phyloP scores from a whole-genome alignment of 2,888 invertebrate genomes.

The Melipona beecheii region DNA sequence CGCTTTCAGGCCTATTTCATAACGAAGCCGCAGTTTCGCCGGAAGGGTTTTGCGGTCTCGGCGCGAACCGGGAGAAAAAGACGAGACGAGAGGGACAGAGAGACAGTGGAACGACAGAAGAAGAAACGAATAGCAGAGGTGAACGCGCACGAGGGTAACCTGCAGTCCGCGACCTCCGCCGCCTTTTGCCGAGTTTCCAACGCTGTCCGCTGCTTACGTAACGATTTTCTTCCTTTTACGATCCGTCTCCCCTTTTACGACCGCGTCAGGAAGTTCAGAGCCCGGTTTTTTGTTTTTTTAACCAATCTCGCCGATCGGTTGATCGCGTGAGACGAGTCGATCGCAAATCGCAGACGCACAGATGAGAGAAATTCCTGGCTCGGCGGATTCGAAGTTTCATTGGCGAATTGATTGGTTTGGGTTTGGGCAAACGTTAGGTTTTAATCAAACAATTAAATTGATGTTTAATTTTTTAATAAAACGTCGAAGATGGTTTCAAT shows the following conservation, averaged over 20 bases:
- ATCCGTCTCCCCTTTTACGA: background rate
- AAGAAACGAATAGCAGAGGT: constrained; percentile 20
- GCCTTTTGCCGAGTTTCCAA: constrained; percentile 50
- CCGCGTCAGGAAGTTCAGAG: background rate
- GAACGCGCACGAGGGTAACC: constrained; percentile 30
- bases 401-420: too few relatives aligned
- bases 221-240: constrained; percentile 10
- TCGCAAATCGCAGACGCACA: too few relatives aligned
- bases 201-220: constrained; percentile 8
- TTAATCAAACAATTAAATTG: too few relatives aligned
- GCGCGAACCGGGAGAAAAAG: constrained; percentile 50
- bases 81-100: constrained; percentile 45
- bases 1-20: constrained; percentile 79
- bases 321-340: too few relatives aligned
- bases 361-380: too few relatives aligned
- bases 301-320: too few relatives aligned
- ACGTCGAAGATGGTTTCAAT: too few relatives aligned
- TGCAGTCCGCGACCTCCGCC: constrained; percentile 43
- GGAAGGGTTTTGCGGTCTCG: constrained; percentile 68
- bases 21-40: constrained; percentile 77
- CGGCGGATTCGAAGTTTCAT: too few relatives aligned
- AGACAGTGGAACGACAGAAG: background rate
- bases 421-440: too few relatives aligned
- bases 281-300: background rate
- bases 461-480: too few relatives aligned